Evolutionary conservation across 2,113 vertebrate species (phyloP), one percentile per base, ranked within the genome.

Genomic region (Myotis yumanensis): DNA sequence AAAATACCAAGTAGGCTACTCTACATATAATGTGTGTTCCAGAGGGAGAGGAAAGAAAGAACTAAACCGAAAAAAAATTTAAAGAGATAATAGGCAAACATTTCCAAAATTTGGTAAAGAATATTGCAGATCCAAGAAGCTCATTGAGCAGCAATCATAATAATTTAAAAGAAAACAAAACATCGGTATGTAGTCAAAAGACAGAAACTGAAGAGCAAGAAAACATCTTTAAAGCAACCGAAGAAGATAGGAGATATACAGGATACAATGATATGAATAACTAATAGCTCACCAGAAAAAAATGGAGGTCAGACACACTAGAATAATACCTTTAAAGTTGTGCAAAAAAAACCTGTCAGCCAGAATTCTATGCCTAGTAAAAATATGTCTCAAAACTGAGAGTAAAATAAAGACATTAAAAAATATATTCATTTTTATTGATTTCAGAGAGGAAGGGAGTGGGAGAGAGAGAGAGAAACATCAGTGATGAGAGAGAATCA

Each of bases 151-250:
- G 28, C 87, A 91, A 75, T 16, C n/a, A 40, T 80, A 35, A 59
- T 52, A 93, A 93, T 75, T 62, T 16, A 40, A 93, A 85, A 73
- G 23, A 40, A 93, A 80, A 73, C 5, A 20, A 85, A 91, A 69
- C 1, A 9, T 43, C 51, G 11, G 22, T 14, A n/a, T 32, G 51
- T 68, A 79, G 17, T 80, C 83, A 69, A 59, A 88, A 82, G 54
- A 35, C 52, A 75, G n/a, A 87, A 88, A 51, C 5, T 17, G 72
- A 54, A 69, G 18, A 16, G 18, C 52, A 87, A 40, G 37, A 54
- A 15, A 72, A 66, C 77, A 28, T 18, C 20, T 73, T 79, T 51
- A 77, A 90, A 94, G 37, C 46, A 73, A 62, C 28, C 52, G 18
- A 59, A 79, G n/a, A 90, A 35, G 2, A 54, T 12, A 48, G 4